phyloP scores from a whole-genome alignment of 1,140 invertebrate genomes.

The Batillaria attramentaria region DNA sequence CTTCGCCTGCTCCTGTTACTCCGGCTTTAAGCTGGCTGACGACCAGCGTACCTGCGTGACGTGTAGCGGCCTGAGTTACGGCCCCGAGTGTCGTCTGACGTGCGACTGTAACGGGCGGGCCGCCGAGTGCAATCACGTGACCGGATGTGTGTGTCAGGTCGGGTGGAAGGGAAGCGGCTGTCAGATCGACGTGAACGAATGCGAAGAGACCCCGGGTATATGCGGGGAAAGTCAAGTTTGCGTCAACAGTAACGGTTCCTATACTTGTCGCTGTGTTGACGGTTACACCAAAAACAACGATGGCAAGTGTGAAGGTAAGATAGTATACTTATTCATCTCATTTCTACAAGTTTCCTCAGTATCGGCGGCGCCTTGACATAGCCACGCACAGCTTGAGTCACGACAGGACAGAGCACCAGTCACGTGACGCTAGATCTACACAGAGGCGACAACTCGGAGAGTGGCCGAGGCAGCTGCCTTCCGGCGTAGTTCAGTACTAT shows the following conservation, averaged over 20 bases:
- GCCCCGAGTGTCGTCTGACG: slow-evolving; percentile 36
- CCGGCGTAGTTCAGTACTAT: too few species aligned
- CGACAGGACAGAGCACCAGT: too few species aligned
- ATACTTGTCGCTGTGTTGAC: neutral
- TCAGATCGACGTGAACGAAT: slow-evolving; percentile 16
- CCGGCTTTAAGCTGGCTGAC: too few species aligned
- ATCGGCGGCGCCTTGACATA: too few species aligned
- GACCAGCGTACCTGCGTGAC: slow-evolving; percentile 35
- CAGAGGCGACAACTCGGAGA: too few species aligned
- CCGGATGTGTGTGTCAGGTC: slow-evolving; percentile 44
- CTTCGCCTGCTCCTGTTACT: too few species aligned
- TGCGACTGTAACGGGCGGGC: slow-evolving; percentile 42
- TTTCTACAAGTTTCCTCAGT: too few species aligned
- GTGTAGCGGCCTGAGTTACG: slow-evolving; percentile 29
- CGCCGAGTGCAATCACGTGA: slow-evolving; percentile 27
- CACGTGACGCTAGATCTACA: too few species aligned
- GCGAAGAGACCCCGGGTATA: neutral
- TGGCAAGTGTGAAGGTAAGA: neutral
- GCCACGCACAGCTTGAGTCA: too few species aligned
- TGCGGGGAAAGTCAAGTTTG: neutral
- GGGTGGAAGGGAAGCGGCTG: slow-evolving; percentile 28
- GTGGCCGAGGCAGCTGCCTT: too few species aligned
- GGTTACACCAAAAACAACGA: neutral
- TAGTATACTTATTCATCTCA: too few species aligned
- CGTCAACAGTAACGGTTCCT: neutral